These are phyloP conservation scores for Diabrotica balteata DNA, from an alignment of 2,888 invertebrate species.

Conservation along the genomic window DNA sequence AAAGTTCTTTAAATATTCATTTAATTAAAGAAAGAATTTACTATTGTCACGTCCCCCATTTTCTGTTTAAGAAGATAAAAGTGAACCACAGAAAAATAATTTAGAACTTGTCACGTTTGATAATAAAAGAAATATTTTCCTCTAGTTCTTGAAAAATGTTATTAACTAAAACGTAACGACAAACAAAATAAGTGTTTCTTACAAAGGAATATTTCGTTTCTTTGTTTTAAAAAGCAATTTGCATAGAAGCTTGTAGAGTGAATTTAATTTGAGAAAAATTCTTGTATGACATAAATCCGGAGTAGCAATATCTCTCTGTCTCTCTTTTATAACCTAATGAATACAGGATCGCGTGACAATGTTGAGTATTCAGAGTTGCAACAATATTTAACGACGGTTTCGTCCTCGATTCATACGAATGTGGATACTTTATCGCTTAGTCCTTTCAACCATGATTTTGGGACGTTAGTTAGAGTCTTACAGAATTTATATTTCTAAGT, in stretches of 20 bases:
- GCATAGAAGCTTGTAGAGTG: conserved; percentile 7
- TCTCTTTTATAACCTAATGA: conserved; percentile 22
- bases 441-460: conserved; percentile 2
- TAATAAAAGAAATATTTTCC: no score
- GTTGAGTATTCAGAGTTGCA: conserved; percentile 11
- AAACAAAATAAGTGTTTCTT: neutral
- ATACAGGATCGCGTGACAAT: conserved; percentile 15
- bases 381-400: conserved; percentile 6
- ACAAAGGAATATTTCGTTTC: conserved; percentile 6
- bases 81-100: no score
- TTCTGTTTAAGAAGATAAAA: no score
- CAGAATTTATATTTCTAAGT: no score
- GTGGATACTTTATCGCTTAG: conserved; percentile 7
- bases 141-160: no score
- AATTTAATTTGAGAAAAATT: conserved; percentile 20
- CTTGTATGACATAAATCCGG: conserved; percentile 15
- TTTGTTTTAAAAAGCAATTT: conserved; percentile 10
- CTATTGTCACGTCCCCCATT: no score
- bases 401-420: conserved; percentile 12
- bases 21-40: no score
- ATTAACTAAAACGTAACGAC: no score
- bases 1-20: no score
- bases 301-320: conserved; percentile 6
- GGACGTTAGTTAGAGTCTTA: neutral
- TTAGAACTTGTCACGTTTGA: no score